Conservation (phyloP, 2,888 invertebrate species). For the Heliconius sara region DNA sequence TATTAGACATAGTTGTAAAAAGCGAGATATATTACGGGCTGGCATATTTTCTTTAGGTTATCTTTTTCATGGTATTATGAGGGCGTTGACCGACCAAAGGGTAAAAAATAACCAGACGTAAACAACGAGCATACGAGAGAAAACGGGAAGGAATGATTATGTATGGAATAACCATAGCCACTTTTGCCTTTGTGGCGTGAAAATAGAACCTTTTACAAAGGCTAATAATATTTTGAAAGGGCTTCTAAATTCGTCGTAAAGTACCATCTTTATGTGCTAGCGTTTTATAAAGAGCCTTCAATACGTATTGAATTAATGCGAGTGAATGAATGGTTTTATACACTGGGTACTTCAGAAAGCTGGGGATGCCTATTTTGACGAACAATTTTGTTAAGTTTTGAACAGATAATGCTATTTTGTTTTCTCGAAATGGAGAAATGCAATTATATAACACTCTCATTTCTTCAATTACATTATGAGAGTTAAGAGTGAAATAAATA, state of each 20-base stretch:
- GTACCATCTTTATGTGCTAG: conserved; percentile 57
- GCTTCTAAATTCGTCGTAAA: conserved; percentile 58
- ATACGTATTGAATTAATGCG: conserved; percentile 43
- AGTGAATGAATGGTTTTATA: conserved; percentile 24
- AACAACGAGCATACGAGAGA: conserved; percentile 65
- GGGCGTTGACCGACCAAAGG: conserved; percentile 61
- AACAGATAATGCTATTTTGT: too few relatives aligned
- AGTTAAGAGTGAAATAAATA: too few relatives aligned
- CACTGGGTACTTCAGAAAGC: background rate
- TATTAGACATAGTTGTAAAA: background rate
- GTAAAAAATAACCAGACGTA: conserved; percentile 59
- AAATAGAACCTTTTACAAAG: conserved; percentile 66
- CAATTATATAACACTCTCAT: background rate
- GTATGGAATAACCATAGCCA: conserved; percentile 62
- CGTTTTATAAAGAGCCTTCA: conserved; percentile 39
- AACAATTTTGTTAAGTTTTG: background rate
- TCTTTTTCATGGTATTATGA: conserved; percentile 53
- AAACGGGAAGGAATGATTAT: conserved; percentile 63
- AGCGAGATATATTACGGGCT: background rate
- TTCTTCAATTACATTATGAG: too few relatives aligned
- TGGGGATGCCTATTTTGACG: background rate
- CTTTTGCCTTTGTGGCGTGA: conserved; percentile 57
- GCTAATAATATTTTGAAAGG: conserved; percentile 63
- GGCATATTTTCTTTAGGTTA: conserved; percentile 57
- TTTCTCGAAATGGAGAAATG: background rate